Conservation (phyloP, 2,113 vertebrate species). For the Heterotis niloticus region DNA sequence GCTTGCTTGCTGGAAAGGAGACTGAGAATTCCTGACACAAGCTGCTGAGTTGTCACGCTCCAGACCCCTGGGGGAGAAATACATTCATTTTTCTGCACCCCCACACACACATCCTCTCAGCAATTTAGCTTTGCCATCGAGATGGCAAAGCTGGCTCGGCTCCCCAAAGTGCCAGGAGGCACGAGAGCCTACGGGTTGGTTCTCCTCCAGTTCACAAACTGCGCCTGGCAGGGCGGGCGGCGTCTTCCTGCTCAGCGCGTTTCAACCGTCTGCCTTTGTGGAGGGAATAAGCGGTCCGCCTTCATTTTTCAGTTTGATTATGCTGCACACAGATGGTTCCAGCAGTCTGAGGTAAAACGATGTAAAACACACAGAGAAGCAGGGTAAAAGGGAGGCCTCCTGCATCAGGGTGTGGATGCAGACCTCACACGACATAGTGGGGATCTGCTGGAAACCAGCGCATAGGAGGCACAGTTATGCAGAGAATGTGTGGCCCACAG, state of each 20-base stretch:
- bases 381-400: no score
- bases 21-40: no score
- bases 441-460: background rate
- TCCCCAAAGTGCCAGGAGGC: background rate
- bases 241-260: background rate
- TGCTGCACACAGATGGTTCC: slow-evolving; percentile 47
- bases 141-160: background rate
- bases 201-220: background rate
- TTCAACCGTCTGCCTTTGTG: background rate
- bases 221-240: background rate
- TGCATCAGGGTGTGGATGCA: no score
- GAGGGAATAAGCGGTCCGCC: background rate
- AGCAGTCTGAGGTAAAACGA: background rate
- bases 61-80: slow-evolving; percentile 5
- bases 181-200: background rate
- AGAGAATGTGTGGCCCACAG: background rate
- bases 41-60: background rate
- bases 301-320: no score
- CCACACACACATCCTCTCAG: no score
- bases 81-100: background rate
- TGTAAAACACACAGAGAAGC: background rate
- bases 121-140: background rate
- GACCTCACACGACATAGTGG: no score
- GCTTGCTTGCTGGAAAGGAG: no score
- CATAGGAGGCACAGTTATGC: background rate